These are phyloP conservation scores for Chrysolina oricalcia DNA, from an alignment of 2,888 invertebrate genomes.

Conservation along the genomic window DNA sequence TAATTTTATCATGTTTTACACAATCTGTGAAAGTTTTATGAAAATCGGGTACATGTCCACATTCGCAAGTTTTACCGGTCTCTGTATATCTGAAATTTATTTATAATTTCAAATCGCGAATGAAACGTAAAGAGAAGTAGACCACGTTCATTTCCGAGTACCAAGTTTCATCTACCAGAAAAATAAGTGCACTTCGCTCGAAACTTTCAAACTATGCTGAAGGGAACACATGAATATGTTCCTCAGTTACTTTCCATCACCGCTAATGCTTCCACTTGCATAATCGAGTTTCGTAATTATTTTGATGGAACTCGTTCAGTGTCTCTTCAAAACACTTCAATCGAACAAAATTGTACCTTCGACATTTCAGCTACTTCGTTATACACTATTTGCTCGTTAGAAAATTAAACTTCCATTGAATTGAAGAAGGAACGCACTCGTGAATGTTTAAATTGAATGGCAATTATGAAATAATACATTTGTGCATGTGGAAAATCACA, in stretches of 20 bases:
- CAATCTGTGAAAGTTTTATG: too few relatives aligned
- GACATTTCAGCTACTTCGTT: background rate
- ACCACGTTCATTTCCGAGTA: background rate
- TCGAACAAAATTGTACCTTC: background rate
- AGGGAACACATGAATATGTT: background rate
- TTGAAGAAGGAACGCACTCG: too few relatives aligned
- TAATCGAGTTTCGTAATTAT: background rate
- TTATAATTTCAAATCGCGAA: background rate
- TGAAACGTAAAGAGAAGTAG: background rate
- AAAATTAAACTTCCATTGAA: too few relatives aligned
- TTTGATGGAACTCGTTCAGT: background rate
- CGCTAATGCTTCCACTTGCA: background rate
- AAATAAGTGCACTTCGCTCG: background rate
- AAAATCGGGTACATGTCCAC: too few relatives aligned
- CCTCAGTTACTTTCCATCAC: background rate
- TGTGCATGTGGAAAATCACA: too few relatives aligned
- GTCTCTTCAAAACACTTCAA: background rate
- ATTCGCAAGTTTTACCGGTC: too few relatives aligned
- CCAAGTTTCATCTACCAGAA: conserved; percentile 2
- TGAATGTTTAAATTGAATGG: too few relatives aligned
- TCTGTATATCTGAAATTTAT: background rate
- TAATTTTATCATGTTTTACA: too few relatives aligned
- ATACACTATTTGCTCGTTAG: too few relatives aligned
- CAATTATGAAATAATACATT: too few relatives aligned
- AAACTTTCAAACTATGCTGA: background rate